Conservation (phyloP, 2,888 invertebrate genomes). For the Cerceris ruficornis region DNA sequence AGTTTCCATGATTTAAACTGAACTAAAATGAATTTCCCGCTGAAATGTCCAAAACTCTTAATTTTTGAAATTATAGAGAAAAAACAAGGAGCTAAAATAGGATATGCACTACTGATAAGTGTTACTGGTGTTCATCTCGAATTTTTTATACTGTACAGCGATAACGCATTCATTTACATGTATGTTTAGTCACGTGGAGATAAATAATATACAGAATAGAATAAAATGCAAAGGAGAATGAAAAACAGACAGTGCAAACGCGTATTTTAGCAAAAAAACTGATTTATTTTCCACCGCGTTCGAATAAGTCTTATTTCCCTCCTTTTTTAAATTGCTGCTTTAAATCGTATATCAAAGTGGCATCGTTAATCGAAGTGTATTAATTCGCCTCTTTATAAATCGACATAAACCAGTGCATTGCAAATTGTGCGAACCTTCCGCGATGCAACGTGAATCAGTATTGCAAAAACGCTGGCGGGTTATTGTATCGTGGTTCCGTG, state of each 20-base stretch:
- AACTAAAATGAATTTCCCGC: too few relatives aligned
- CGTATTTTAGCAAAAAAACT: not conserved
- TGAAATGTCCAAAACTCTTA: too few relatives aligned
- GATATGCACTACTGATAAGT: too few relatives aligned
- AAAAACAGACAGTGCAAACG: not conserved
- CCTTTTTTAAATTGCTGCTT: not conserved
- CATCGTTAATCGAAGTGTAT: conserved; percentile 3
- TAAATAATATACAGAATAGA: too few relatives aligned
- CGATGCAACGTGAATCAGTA: conserved; percentile 16
- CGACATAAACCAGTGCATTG: not conserved
- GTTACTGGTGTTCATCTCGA: too few relatives aligned
- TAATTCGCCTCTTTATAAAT: not conserved
- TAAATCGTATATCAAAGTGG: not conserved
- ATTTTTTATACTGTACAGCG: too few relatives aligned
- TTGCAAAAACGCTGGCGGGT: conserved; percentile 29
- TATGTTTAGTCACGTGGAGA: not conserved
- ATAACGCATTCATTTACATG: not conserved
- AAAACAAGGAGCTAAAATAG: too few relatives aligned
- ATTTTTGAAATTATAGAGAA: too few relatives aligned
- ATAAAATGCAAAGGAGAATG: not conserved
- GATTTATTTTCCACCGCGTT: not conserved
- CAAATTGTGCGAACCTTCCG: conserved; percentile 13
- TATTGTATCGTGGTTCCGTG: conserved; percentile 41
- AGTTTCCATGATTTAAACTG: too few relatives aligned
- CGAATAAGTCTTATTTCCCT: not conserved